Evolutionary conservation across 2,797 vertebrate genomes (phyloP).

Genomic region (Neosilurus mollespiculum): DNA sequence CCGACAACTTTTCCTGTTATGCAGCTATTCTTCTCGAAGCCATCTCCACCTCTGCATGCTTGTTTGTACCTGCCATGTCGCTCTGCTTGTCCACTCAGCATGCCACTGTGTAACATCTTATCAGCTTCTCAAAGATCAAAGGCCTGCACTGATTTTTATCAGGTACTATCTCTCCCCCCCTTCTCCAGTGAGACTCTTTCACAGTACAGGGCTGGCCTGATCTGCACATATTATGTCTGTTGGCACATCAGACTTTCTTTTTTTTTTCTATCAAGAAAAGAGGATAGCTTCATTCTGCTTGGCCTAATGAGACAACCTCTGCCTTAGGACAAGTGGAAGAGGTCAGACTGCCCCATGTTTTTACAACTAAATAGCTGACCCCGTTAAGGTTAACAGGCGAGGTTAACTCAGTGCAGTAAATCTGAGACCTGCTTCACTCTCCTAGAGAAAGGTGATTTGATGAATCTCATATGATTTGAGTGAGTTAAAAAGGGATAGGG

Average conservation of each 20-base stretch:
- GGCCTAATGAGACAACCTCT: constrained; percentile 65
- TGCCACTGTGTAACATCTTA: constrained; percentile 75
- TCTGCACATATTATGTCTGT: constrained; percentile 66
- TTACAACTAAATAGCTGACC: constrained; percentile 65
- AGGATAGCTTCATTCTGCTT: constrained; percentile 56
- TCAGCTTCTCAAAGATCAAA: constrained; percentile 77
- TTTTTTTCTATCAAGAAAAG: constrained; percentile 70
- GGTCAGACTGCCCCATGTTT: constrained; percentile 63
- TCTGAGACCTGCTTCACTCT: constrained; percentile 13
- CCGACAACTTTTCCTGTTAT: constrained; percentile 54
- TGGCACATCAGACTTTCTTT: constrained; percentile 75
- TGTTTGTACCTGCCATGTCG: constrained; percentile 80
- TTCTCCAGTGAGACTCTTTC: constrained; percentile 66
- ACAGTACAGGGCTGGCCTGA: constrained; percentile 68
- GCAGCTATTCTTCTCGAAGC: constrained; percentile 56
- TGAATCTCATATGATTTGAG: constrained; percentile 15
- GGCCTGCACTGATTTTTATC: constrained; percentile 74
- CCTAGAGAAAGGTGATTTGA: background rate
- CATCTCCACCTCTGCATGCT: constrained; percentile 68
- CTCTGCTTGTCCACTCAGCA: constrained; percentile 75
- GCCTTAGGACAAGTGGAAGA: constrained; percentile 67
- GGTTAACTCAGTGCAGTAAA: constrained; percentile 59
- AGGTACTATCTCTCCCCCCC: constrained; percentile 72
- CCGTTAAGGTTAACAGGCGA: constrained; percentile 62
- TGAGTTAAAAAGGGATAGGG: background rate